phyloP scores from a whole-genome alignment of 92 coral and sea anemone species.

The Siderastrea siderea region DNA sequence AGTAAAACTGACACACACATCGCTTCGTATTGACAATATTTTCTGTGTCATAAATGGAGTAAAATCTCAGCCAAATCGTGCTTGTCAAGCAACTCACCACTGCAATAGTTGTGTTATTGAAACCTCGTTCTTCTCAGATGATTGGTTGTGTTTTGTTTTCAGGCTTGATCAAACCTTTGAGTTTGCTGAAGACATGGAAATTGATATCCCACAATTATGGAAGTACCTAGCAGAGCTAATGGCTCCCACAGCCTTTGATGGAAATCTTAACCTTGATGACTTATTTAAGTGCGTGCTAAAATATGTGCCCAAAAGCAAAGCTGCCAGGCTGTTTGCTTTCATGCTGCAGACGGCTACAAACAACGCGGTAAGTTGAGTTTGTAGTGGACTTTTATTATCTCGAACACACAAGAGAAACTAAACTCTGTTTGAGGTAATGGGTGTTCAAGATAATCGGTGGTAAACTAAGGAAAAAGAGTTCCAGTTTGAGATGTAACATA shows the following conservation, averaged over 20 bases:
- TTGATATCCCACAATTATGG: conserved; percentile 94
- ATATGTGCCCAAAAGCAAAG: conserved; percentile 64
- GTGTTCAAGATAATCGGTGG: too few relatives aligned
- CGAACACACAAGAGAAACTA: too few relatives aligned
- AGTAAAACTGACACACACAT: too few relatives aligned
- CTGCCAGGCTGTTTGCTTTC: conserved; percentile 82
- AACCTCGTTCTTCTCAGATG: background rate
- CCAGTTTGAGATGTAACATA: too few relatives aligned
- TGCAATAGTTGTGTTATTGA: background rate
- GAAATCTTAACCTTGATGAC: conserved; percentile 59
- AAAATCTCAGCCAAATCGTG: too few relatives aligned
- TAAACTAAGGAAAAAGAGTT: too few relatives aligned
- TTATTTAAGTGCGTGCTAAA: conserved; percentile 22
- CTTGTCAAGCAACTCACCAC: background rate
- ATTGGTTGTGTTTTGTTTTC: conserved; percentile 13
- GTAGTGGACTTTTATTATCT: background rate
- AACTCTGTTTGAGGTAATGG: too few relatives aligned
- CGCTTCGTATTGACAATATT: too few relatives aligned
- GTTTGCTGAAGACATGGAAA: conserved; percentile 86
- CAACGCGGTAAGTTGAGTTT: conserved; percentile 64
- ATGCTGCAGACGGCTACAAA: conserved; percentile 67
- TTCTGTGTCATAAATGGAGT: too few relatives aligned
- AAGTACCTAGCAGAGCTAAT: conserved; percentile 88
- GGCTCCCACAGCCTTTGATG: conserved; percentile 74
- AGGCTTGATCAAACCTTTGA: conserved; percentile 73